Conservation (phyloP, 2,113 vertebrate species). For the Amblyornis subalaris region DNA sequence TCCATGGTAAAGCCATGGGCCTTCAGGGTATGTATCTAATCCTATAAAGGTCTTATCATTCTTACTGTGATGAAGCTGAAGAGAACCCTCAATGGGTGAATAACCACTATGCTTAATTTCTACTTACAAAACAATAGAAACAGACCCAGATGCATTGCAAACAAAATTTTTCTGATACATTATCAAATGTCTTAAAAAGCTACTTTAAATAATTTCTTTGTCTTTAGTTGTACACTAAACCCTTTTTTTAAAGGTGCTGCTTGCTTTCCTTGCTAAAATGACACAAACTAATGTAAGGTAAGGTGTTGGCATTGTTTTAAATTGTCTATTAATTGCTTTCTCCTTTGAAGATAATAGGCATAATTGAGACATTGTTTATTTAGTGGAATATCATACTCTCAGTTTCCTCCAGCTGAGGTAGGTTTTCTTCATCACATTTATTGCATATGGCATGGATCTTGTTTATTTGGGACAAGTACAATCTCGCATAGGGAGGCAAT, state of each 20-base stretch:
- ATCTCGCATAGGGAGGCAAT: neutral
- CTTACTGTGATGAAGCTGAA: neutral
- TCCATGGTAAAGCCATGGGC: neutral
- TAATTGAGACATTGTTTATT: slow-evolving; percentile 16
- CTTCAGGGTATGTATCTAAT: neutral
- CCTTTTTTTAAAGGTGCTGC: neutral
- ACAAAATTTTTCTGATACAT: neutral
- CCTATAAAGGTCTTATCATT: neutral
- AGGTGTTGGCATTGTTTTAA: neutral
- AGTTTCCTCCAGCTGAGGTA: neutral
- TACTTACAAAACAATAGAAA: neutral
- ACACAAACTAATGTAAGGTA: neutral
- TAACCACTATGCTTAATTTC: neutral
- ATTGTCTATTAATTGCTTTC: neutral
- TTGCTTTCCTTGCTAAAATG: neutral
- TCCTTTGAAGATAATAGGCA: slow-evolving; percentile 1
- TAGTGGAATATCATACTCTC: neutral
- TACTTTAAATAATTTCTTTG: neutral
- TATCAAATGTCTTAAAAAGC: neutral
- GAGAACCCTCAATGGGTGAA: neutral
- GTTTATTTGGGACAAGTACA: neutral
- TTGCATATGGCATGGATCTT: neutral
- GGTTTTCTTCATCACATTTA: neutral
- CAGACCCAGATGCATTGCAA: neutral
- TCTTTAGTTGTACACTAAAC: neutral